These are phyloP conservation scores for Sitta europaea DNA, from an alignment of 2,113 vertebrate genomes.

Conservation along the genomic window DNA sequence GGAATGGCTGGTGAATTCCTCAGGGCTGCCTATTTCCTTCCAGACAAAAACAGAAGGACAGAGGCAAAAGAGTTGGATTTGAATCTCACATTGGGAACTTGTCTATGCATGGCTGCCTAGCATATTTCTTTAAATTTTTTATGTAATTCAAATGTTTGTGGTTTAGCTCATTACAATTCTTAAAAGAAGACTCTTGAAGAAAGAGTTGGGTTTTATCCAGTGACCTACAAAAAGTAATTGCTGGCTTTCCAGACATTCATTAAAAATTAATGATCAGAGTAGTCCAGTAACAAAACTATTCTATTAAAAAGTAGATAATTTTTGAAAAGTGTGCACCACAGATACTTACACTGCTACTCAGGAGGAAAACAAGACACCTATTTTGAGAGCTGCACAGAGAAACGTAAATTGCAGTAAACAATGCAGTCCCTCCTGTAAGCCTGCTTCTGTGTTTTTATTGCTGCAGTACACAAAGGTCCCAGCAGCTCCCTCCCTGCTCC, in stretches of 20 bases:
- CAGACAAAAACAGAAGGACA: neutral
- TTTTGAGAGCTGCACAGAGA: neutral
- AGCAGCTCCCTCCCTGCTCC: neutral
- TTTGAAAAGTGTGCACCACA: neutral
- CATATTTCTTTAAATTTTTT: neutral
- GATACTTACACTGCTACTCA: neutral
- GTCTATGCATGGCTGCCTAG: neutral
- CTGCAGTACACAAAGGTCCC: neutral
- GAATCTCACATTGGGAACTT: neutral
- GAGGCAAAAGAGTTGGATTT: neutral
- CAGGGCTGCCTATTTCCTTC: neutral
- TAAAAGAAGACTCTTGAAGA: neutral
- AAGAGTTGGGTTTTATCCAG: neutral
- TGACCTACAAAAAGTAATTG: conserved; percentile 13
- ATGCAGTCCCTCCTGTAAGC: neutral
- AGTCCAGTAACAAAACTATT: neutral
- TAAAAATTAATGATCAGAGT: neutral
- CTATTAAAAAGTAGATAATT: neutral
- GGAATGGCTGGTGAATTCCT: neutral
- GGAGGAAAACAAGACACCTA: neutral
- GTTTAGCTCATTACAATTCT: neutral
- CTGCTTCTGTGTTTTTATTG: neutral
- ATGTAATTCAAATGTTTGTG: conserved; percentile 4
- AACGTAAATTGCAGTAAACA: neutral
- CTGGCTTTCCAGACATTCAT: neutral